Evolutionary conservation across 2,113 vertebrate genomes (phyloP).

Genomic region (Erpornis zantholeuca): DNA sequence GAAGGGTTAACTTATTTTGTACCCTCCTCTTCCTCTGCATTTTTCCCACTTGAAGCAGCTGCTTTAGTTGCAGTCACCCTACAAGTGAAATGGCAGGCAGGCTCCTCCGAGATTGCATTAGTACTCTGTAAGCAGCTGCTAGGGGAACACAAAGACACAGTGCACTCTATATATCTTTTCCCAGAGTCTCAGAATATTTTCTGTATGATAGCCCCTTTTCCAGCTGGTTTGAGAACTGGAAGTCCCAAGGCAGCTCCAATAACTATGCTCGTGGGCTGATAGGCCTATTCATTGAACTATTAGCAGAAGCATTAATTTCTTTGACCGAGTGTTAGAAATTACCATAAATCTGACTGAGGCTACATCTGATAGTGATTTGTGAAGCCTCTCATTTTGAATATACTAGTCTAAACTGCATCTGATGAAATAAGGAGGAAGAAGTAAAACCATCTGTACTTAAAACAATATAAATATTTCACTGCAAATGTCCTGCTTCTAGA

Average conservation of each 20-base stretch:
- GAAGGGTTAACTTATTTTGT: not conserved
- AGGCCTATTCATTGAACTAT: not conserved
- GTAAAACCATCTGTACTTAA: not conserved
- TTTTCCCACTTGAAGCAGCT: not conserved
- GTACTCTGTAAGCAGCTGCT: constrained; percentile 36
- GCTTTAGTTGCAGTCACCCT: not conserved
- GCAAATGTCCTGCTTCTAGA: not conserved
- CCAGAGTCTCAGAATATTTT: constrained; percentile 44
- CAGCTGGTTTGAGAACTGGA: not conserved
- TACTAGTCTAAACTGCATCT: not conserved
- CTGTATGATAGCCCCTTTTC: constrained; percentile 26
- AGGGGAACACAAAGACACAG: not conserved
- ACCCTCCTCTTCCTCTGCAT: not conserved
- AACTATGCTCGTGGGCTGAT: not conserved
- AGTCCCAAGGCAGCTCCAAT: not conserved
- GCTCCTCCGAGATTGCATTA: constrained; percentile 4
- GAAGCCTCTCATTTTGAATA: not conserved
- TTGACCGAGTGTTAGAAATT: not conserved
- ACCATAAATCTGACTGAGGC: not conserved
- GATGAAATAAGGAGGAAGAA: not conserved
- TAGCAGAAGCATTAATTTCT: not conserved
- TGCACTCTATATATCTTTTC: constrained; percentile 12
- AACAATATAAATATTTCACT: not conserved
- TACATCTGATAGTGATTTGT: not conserved
- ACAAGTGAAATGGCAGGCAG: constrained; percentile 14